Conservation (phyloP, 2,113 vertebrate species). For the Plecotus auritus region DNA sequence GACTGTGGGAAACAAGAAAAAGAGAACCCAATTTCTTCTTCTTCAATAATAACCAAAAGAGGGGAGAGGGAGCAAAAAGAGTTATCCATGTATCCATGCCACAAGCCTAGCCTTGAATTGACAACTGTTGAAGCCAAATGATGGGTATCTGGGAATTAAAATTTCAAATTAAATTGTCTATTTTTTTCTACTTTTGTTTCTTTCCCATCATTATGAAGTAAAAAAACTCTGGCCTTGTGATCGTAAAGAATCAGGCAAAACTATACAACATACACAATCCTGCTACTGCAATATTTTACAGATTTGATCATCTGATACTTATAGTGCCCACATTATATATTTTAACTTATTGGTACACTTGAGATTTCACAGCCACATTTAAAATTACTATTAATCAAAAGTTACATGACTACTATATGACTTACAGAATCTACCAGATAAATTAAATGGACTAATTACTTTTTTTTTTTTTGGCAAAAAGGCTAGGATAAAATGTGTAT, state of each 20-base stretch:
- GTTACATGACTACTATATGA: background rate
- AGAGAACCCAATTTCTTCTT: background rate
- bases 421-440: background rate
- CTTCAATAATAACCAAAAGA: background rate
- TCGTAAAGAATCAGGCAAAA: constrained; percentile 12
- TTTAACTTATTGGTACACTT: background rate
- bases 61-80: background rate
- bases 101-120: background rate
- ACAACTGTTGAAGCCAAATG: background rate
- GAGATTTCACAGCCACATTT: background rate
- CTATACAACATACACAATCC: background rate
- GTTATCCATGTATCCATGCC: background rate
- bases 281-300: background rate
- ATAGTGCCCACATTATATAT: background rate
- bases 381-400: constrained; percentile 10
- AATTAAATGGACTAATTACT: background rate
- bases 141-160: background rate
- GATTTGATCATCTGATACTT: background rate
- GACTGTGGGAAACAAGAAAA: background rate
- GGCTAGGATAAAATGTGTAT: background rate
- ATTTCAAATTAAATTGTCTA: background rate
- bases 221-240: background rate
- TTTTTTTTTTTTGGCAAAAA: background rate
- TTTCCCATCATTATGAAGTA: background rate
- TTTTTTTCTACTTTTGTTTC: constrained; percentile 13